Evolutionary conservation across 2,888 invertebrate species (phyloP), one percentile per base, ranked within the genome.

Genomic region (Drosophila kuntzei): DNA sequence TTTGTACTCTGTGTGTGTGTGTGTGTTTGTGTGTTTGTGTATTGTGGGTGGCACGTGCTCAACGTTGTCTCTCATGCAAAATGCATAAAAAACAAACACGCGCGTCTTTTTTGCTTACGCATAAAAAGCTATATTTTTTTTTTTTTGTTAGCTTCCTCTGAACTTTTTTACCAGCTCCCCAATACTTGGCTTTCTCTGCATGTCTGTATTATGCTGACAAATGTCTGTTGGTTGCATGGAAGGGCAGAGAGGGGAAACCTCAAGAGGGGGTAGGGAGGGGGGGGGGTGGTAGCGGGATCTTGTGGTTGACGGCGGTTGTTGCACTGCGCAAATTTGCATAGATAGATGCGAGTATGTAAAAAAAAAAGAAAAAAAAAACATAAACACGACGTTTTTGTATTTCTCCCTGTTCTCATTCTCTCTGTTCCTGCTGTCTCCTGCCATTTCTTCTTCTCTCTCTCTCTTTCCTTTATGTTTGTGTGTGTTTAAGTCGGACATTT

Each of bases 91-190:
- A 70, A 71, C 80, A 71, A 81, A 82, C 81, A 82, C 58, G 71
- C 65, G 71, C 71, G 74, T 69, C 83, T 65, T 80, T 84, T 82
- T 64, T 75, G 80, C 71, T 67, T 64, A 86, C 80, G 71, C 83
- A 80, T 68, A 64, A 76, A 67, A 71, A 76, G 29, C 50, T 44
- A 39, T 32, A 7, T 20, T 41, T 36, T 53, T 36, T 39, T 32
- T 27, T 18, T n/a, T 32, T n/a, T n/a, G n/a, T n/a, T n/a, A n/a
- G n/a, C 44, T 43, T 18, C 27, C 39, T 49, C 27, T 9, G 22
- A 44, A 32, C 20, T 14, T 20, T 43, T 39, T 7, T 5, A 14
- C 6, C 22, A 14, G 43, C 44, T 27, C n/a, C 22, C 22, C 22
- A 22, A 22, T 25, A 2, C n/a, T 25, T 25, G 11, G 9, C 36